phyloP scores from a whole-genome alignment of 2,888 invertebrate species.

The Heteropelma amictum region DNA sequence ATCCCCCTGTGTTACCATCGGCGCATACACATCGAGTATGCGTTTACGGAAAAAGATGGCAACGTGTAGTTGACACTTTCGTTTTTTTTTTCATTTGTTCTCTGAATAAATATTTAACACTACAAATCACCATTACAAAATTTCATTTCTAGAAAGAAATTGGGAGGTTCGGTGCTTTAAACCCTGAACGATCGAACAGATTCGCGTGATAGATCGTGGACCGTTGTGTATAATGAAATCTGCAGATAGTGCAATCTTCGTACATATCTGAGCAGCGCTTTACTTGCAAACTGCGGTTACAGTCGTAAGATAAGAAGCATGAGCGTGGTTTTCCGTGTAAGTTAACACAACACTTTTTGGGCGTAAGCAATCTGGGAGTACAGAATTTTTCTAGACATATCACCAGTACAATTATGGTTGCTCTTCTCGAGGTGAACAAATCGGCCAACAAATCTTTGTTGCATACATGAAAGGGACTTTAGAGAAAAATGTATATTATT shows the following conservation, averaged over 20 bases:
- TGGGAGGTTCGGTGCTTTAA: too few species aligned
- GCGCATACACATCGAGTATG: neutral
- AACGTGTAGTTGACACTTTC: conserved; percentile 13
- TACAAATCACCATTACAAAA: too few species aligned
- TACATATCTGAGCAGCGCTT: neutral
- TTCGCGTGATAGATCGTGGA: too few species aligned
- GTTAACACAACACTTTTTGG: conserved; percentile 26
- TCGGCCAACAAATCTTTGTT: conserved; percentile 20
- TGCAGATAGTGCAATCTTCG: neutral
- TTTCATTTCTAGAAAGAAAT: too few species aligned
- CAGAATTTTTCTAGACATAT: conserved; percentile 29
- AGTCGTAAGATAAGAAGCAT: conserved; percentile 49
- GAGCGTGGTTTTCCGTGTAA: conserved; percentile 40
- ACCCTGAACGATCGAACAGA: too few species aligned
- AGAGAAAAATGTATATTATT: conserved; percentile 1
- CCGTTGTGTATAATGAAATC: too few species aligned
- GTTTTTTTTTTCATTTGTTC: neutral
- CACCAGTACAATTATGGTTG: conserved; percentile 8
- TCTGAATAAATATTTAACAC: too few species aligned
- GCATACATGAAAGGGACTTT: conserved; percentile 37
- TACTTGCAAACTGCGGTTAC: conserved; percentile 39
- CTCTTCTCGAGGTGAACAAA: conserved; percentile 14
- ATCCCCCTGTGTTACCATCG: conserved; percentile 26
- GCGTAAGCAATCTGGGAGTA: conserved; percentile 28
- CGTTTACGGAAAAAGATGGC: neutral